A percentile compares a stretch with the other conserved stretches of the same genome.
Conservation (phyloP, 2,113 vertebrate genomes). For the Neofelis nebulosa region DNA sequence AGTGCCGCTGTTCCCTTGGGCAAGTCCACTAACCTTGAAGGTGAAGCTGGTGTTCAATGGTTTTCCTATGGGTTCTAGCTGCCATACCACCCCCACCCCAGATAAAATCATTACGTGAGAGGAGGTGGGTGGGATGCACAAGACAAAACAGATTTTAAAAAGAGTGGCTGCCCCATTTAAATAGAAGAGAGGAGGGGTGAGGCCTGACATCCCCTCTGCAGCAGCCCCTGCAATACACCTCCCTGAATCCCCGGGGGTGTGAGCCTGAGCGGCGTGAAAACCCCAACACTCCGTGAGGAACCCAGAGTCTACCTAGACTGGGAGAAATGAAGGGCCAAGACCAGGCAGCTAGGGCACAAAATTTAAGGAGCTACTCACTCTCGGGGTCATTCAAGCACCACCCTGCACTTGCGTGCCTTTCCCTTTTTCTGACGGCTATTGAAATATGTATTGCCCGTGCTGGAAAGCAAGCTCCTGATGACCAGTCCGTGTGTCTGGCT, state of each 20-base stretch:
- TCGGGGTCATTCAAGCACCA: neutral
- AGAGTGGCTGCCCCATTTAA: neutral
- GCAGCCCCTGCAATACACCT: neutral
- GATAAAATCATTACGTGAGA: too few relatives aligned
- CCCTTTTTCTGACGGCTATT: neutral
- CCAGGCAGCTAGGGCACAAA: fast-evolving
- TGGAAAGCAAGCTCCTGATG: neutral
- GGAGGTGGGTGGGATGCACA: neutral
- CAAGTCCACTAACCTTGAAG: neutral
- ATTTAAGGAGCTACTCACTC: neutral
- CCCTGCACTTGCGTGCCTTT: too few relatives aligned
- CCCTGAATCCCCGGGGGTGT: neutral
- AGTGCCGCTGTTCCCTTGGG: neutral
- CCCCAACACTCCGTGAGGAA: neutral
- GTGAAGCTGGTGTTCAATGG: neutral
- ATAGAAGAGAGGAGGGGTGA: too few relatives aligned
- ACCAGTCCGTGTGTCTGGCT: neutral
- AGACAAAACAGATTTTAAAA: neutral
- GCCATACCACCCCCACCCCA: too few relatives aligned
- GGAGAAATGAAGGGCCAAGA: neutral
- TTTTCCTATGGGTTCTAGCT: neutral
- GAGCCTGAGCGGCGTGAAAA: neutral
- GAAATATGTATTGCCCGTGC: neutral
- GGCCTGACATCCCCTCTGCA: neutral
- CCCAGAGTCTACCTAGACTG: neutral